These are phyloP conservation scores for Oreochromis niloticus DNA, from an alignment of 2,113 vertebrate species.

Conservation along the genomic window DNA sequence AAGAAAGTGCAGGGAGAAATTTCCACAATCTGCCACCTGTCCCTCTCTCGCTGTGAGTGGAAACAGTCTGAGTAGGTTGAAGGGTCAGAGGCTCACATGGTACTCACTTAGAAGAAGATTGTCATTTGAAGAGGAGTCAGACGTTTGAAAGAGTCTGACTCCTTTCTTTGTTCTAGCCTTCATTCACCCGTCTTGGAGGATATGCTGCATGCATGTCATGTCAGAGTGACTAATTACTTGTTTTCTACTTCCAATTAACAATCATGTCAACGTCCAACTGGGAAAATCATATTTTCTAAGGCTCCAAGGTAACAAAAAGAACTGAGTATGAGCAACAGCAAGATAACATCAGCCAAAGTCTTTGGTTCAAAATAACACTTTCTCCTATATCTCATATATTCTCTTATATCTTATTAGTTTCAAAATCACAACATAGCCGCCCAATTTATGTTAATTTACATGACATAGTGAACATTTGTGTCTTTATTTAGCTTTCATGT, in stretches of 20 bases:
- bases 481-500: background rate
- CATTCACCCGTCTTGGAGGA: background rate
- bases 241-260: background rate
- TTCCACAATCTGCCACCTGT: background rate
- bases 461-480: background rate
- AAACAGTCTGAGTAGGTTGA: background rate
- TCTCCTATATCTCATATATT: background rate
- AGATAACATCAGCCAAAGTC: background rate
- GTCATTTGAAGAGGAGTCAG: background rate
- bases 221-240: background rate
- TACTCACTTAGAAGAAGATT: background rate
- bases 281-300: background rate
- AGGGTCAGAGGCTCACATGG: background rate
- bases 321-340: background rate
- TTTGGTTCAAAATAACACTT: background rate
- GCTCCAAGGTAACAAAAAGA: background rate
- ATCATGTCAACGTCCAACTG: background rate
- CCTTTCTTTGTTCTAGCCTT: background rate
- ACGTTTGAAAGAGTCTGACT: background rate
- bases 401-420: accelerated
- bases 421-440: background rate
- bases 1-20: background rate
- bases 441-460: background rate
- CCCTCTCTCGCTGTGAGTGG: background rate
- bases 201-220: background rate